Base-by-base conservation (phyloP, 1,140 invertebrate genomes). In the Panonychus citri region DNA sequence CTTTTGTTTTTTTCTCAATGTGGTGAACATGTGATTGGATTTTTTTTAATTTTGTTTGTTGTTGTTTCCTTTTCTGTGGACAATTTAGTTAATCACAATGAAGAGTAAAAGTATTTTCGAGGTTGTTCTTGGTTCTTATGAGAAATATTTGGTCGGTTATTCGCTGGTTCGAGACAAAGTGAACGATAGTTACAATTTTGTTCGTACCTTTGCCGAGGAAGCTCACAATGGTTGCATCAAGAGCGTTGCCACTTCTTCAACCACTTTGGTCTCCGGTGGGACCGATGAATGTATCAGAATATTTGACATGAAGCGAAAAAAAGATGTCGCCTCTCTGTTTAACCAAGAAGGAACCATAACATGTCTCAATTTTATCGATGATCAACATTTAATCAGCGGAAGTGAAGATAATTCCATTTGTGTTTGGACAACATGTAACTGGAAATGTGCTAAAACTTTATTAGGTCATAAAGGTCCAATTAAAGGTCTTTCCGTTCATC, bases 231-330 rank as follows among this genome's bases (percentile, higher is more conserved):
- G 79, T 7, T 83, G 85, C 62, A 73, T 96, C 3, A 75, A 82
- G 62, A 76, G 77, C 62, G 64, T 91, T 3, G 75, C 80, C 1
- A 71, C 76, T 24, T 77, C 73, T n/a, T 77, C 76, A 25, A 77
- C 80, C 63, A 82, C 80, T 68, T 68, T 93, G 48, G 86, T 83
- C 15, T 87, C 85, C 24, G 85, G 85, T 12, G 81, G 83, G 46
- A 77, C 80, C n/a, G 89, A 95, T 73, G 89, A 94, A 72, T 78
- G 79, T 49, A 79, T 94, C 60, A 78, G 81, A 50, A 68, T 95
- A 1, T 87, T 88, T 63, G 81, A 93, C 67, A 76, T 95, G 70
- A 76, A 76, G 53, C 75, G 74, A 1, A 72, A 84, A 26, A 78
- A 75, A 60, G 83, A 90, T 67, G 74, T 78, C 64, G 84, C 82